Evolutionary conservation across 2,113 vertebrate species (phyloP).

Genomic region (Trematocara macrostoma): DNA sequence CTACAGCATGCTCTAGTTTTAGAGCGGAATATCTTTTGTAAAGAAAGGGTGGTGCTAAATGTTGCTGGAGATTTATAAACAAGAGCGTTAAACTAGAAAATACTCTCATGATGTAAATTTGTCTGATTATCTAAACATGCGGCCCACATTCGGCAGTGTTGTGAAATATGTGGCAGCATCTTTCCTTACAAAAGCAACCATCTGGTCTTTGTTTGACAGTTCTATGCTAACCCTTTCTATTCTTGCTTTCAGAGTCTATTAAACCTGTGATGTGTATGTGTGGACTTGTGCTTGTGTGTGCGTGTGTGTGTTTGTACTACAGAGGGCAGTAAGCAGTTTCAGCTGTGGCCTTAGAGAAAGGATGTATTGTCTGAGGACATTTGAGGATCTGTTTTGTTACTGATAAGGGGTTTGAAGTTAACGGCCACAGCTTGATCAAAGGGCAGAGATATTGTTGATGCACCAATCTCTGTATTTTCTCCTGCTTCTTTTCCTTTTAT

Average conservation of each 20-base stretch:
- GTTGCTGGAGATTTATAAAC: not conserved
- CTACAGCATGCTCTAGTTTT: not conserved
- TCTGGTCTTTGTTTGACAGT: constrained; percentile 57
- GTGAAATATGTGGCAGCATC: constrained; percentile 13
- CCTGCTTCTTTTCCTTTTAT: constrained; percentile 11
- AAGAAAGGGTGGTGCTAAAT: not conserved
- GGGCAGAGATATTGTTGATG: constrained; percentile 16
- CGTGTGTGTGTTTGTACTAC: not conserved
- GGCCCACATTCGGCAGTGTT: not conserved
- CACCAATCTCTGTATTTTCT: constrained; percentile 13
- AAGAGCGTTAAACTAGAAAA: not conserved
- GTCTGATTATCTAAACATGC: not conserved
- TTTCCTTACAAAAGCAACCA: constrained; percentile 35
- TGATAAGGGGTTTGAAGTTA: constrained; percentile 47
- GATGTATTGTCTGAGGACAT: constrained; percentile 61
- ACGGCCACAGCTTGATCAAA: constrained; percentile 42
- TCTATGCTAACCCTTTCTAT: constrained; percentile 35
- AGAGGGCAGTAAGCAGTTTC: constrained; percentile 54
- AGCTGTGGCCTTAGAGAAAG: constrained; percentile 52
- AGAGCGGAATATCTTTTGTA: not conserved
- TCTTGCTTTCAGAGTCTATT: constrained; percentile 47
- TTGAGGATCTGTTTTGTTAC: constrained; percentile 59
- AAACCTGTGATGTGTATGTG: constrained; percentile 21
- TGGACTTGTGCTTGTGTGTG: not conserved
- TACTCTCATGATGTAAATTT: not conserved